These are phyloP conservation scores for Haplotaxodon microlepis DNA, from an alignment of 2,113 vertebrate genomes.

Conservation along the genomic window DNA sequence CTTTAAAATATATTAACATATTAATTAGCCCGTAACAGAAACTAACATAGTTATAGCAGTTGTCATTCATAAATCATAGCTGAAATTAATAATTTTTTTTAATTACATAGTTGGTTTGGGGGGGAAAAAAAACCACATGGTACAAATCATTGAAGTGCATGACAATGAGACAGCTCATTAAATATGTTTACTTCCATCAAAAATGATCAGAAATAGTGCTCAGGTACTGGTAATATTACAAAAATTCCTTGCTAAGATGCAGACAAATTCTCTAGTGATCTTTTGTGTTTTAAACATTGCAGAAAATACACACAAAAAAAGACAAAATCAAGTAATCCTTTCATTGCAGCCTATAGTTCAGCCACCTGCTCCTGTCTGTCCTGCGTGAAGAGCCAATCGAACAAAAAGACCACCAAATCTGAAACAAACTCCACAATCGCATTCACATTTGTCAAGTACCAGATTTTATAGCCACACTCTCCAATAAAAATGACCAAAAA, in stretches of 20 bases:
- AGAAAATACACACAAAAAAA: background rate
- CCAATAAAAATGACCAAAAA: conserved; percentile 35
- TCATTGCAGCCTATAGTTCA: conserved; percentile 51
- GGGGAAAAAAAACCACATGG: accelerated
- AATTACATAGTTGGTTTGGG: background rate
- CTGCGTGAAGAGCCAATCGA: conserved; percentile 51
- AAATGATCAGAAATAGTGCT: background rate
- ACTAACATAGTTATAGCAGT: background rate
- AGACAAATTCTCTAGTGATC: background rate
- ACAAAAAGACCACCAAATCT: conserved; percentile 27
- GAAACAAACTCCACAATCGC: conserved; percentile 35
- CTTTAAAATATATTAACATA: background rate
- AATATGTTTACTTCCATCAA: conserved; percentile 10
- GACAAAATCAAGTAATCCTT: background rate
- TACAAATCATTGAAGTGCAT: background rate
- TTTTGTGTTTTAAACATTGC: background rate
- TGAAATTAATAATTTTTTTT: background rate
- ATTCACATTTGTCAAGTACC: conserved; percentile 55
- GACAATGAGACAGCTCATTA: background rate
- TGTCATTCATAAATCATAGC: background rate
- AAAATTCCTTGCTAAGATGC: background rate
- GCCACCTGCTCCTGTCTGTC: conserved; percentile 52
- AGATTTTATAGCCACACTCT: conserved; percentile 62
- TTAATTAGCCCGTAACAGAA: background rate
- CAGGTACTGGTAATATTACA: background rate